Base-by-base conservation (phyloP, 2,113 vertebrate genomes). In the Patagioenas fasciata region DNA sequence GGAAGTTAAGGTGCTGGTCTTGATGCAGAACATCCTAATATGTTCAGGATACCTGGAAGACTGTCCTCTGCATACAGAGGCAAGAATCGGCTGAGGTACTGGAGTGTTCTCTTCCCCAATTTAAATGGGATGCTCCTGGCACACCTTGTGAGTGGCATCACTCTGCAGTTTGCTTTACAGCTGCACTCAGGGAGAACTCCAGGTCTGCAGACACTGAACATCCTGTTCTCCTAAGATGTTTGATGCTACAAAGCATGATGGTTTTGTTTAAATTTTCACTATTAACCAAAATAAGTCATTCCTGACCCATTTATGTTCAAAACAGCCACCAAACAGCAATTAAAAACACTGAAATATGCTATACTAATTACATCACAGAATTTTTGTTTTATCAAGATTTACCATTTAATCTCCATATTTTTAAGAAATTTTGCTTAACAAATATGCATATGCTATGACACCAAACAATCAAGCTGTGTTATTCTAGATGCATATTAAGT, bases 41-140 rank as follows among this genome's bases (percentile, higher is more conserved):
- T 15, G 50, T 3, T 94, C 80, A 86, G 69, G 64, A 80, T 1
- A 1, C 24, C 47, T 74, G 47, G 32, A 70, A 74, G 15, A 14
- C 21, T 28, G 6, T 31, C 48, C 64, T 36, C 65, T n/a, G n/a
- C n/a, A n/a, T n/a, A n/a, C n/a, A 16, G 1, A 11, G 0, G 1
- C 50, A 88, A 29, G 15, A 44, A 36, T 24, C n/a, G 78, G 50
- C 50, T 38, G 66, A 88, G 60, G 31, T 25, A 56, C 38, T 11
- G 20, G 13, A 5, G 50, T 6, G 20, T 31, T 72, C 65, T 54
- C 61, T 26, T 47, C 31, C 51, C 9, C 29, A 47, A 1, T 62
- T 73, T 36, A 32, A 77, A 53, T 0, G 47, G 60, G 80, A 78
- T 80, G 69, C 36, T 86, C 47, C 60, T 51, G 60, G 51, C 56